A percentile compares a stretch with the other conserved stretches of the same genome.
Evolutionary conservation across 2,797 vertebrate genomes (phyloP).

Genomic region (Melanotaenia maccullochi): DNA sequence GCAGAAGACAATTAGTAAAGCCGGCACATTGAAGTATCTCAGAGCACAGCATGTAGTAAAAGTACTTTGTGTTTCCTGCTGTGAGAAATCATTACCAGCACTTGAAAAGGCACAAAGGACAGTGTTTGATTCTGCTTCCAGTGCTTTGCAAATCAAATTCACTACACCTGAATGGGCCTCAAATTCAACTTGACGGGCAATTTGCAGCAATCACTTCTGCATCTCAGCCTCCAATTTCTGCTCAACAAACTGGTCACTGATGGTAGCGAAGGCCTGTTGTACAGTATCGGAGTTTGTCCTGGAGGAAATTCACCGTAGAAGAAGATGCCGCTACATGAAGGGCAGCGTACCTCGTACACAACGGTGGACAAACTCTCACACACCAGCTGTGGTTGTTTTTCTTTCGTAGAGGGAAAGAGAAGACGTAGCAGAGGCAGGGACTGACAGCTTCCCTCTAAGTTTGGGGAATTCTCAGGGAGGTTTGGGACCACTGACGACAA

Average conservation of each 20-base stretch:
- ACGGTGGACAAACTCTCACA: neutral
- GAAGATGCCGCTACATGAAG: slow-evolving; percentile 13
- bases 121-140: slow-evolving; percentile 36
- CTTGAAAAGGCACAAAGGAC: slow-evolving; percentile 52
- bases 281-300: neutral
- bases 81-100: slow-evolving; percentile 57
- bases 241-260: slow-evolving; percentile 15
- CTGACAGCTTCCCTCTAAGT: neutral
- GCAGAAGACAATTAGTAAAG: neutral
- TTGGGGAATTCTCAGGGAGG: neutral
- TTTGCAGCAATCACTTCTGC: slow-evolving; percentile 22
- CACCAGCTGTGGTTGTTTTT: slow-evolving; percentile 7
- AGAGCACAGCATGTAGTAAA: slow-evolving; percentile 37
- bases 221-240: neutral
- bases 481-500: neutral
- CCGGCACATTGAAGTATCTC: slow-evolving; percentile 27
- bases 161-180: slow-evolving; percentile 30
- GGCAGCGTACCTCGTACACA: neutral
- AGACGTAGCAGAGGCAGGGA: neutral
- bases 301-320: slow-evolving; percentile 9
- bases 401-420: neutral
- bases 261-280: neutral
- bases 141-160: slow-evolving; percentile 53
- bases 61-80: slow-evolving; percentile 51
- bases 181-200: slow-evolving; percentile 38